Base-by-base conservation (phyloP, 2,113 vertebrate species). In the Phyllostomus hastatus region DNA sequence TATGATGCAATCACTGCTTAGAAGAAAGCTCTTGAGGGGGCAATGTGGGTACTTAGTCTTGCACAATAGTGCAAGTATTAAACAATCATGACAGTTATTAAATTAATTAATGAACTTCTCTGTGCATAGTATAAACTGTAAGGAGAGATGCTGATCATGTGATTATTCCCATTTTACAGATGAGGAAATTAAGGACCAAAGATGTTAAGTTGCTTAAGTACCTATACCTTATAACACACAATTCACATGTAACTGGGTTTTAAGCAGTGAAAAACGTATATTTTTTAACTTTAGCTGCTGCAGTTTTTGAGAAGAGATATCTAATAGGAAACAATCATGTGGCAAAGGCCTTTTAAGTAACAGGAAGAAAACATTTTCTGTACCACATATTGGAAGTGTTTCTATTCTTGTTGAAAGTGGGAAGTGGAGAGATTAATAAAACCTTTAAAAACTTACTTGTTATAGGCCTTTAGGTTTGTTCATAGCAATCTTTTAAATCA, bases 161-260 rank as follows among this genome's bases (percentile, higher is more conserved):
- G n/a, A 64, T 70, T 87, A 75, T 57, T 93, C 16, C 14, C 8
- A 82, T 79, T 82, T 90, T 83, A 54, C 22, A 59, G 22, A 20
- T 89, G 26, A 70, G 9, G 70, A 92, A 48, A 79, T 95, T 78
- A 79, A 86, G 16, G 24, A 24, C 94, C 31, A 90, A 89, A 94
- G 31, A 67, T 83, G 14, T 48, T 76, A 89, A 85, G 5, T 72
- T 95, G 57, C 48, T 94, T 82, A 78, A 61, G 3, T 76, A 35
- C 24, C 10, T 82, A 33, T 12, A 70, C 1, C 3, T 79, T 17
- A 48, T 31, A 88, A 64, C 7, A 89, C 11, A 82, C 1, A 82
- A 59, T 46, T 89, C 31, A 78, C 3, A 52, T 2, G 12, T 61
- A 83, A 61, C 33, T 54, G 15, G 15, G 2, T 1, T 76, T 76